phyloP scores from a whole-genome alignment of 2,888 invertebrate genomes.

The Andrena praecox region DNA sequence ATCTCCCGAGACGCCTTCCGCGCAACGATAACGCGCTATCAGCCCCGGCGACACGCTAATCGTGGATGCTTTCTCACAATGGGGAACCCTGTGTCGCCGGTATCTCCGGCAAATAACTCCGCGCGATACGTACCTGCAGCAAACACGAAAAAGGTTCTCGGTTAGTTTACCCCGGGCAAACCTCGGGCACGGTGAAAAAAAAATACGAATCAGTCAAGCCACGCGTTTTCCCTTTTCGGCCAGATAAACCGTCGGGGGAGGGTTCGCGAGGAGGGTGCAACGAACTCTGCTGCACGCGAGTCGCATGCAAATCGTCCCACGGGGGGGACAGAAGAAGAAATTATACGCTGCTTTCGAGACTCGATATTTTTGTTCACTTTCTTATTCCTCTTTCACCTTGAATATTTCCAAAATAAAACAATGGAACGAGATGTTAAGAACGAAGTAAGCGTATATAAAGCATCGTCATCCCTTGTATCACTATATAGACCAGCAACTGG shows the following conservation, averaged over 20 bases:
- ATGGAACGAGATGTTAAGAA: too few relatives aligned
- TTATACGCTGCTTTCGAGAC: not conserved
- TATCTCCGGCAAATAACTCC: slow-evolving; percentile 53
- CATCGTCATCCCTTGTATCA: not conserved
- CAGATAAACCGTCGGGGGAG: slow-evolving; percentile 13
- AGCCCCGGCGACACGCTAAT: slow-evolving; percentile 37
- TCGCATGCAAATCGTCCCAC: slow-evolving; percentile 32
- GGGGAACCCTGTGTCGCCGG: slow-evolving; percentile 37
- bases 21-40: slow-evolving; percentile 67
- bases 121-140: slow-evolving; percentile 51
- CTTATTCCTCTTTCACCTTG: too few relatives aligned
- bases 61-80: slow-evolving; percentile 50
- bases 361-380: not conserved
- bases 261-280: slow-evolving; percentile 37
- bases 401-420: too few relatives aligned
- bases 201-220: slow-evolving; percentile 3
- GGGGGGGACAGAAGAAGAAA: not conserved
- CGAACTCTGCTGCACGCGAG: slow-evolving; percentile 37
- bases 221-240: slow-evolving; percentile 26
- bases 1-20: slow-evolving; percentile 67
- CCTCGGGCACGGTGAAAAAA: not conserved
- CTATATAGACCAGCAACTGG: not conserved
- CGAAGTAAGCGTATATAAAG: too few relatives aligned
- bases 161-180: not conserved
- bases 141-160: slow-evolving; percentile 30